These are phyloP conservation scores for Lepidostoma basale DNA, from an alignment of 1,140 invertebrate genomes.

Conservation along the genomic window DNA sequence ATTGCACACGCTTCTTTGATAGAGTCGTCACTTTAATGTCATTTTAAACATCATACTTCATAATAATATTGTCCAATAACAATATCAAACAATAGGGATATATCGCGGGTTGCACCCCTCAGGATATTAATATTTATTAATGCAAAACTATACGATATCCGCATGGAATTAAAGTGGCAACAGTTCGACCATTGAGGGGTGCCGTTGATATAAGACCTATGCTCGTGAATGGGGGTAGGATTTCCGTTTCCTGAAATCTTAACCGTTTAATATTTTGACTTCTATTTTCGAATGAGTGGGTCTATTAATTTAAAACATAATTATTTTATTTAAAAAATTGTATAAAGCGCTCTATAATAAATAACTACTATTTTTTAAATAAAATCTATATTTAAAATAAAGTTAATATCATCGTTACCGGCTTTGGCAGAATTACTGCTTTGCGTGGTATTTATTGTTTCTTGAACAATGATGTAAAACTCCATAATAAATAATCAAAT, in stretches of 20 bases:
- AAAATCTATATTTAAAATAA: too few relatives aligned
- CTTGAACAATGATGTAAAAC: too few relatives aligned
- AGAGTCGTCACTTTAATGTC: conserved; percentile 16
- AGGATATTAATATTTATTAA: conserved; percentile 26
- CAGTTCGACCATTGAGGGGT: conserved; percentile 6
- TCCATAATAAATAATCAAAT: too few relatives aligned
- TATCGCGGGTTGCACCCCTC: neutral
- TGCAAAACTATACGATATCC: conserved; percentile 10
- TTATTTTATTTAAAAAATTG: too few relatives aligned
- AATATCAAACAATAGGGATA: neutral
- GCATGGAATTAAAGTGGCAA: conserved; percentile 12
- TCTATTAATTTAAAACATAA: too few relatives aligned
- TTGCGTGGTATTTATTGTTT: too few relatives aligned
- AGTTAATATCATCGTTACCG: too few relatives aligned
- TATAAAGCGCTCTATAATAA: too few relatives aligned
- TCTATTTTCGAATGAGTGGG: too few relatives aligned
- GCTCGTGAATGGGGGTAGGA: neutral
- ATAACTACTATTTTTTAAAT: too few relatives aligned
- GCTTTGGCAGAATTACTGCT: too few relatives aligned
- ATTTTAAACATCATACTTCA: conserved; percentile 20
- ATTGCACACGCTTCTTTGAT: neutral
- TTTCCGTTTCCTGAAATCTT: conserved; percentile 25
- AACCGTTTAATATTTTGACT: too few relatives aligned
- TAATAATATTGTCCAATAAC: conserved; percentile 5
- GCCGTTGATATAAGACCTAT: neutral